A percentile compares a stretch with the other conserved stretches of the same genome.
These are phyloP conservation scores for Agrypnia vestita DNA, from an alignment of 1,140 invertebrate species.

Conservation along the genomic window DNA sequence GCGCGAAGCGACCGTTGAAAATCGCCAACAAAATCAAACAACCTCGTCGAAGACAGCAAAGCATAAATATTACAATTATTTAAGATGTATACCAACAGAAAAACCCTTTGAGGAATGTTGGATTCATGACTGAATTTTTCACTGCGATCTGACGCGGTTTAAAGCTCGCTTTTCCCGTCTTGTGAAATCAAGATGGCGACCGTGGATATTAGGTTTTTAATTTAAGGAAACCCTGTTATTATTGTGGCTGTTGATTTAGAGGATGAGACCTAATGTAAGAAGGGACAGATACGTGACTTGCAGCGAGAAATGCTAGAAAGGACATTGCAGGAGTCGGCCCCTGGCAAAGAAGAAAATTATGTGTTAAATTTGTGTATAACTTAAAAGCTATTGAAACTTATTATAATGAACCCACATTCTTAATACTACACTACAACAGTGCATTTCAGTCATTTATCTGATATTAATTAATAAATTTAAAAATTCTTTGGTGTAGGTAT, in stretches of 20 bases:
- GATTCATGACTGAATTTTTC: not conserved
- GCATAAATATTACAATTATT: not conserved
- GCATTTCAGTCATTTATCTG: too few relatives aligned
- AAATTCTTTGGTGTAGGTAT: too few relatives aligned
- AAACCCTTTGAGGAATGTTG: not conserved
- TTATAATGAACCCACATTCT: too few relatives aligned
- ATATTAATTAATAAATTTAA: too few relatives aligned
- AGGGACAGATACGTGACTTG: constrained; percentile 75
- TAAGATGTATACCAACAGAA: not conserved
- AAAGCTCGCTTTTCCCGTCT: constrained; percentile 60
- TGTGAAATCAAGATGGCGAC: constrained; percentile 55
- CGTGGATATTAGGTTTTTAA: constrained; percentile 79
- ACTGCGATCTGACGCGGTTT: constrained; percentile 34
- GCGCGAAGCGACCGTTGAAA: not conserved
- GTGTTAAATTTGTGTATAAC: too few relatives aligned
- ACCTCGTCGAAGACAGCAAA: not conserved
- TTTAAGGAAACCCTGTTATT: constrained; percentile 79
- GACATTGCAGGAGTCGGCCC: too few relatives aligned
- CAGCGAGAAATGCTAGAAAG: constrained; percentile 65
- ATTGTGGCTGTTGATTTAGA: constrained; percentile 78
- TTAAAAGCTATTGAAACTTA: too few relatives aligned
- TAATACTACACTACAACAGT: too few relatives aligned
- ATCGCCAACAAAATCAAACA: not conserved
- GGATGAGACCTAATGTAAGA: constrained; percentile 68
- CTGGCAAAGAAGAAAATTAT: too few relatives aligned